Evolutionary conservation across 2,113 vertebrate genomes (phyloP).

Genomic region (Poeciliopsis prolifica): DNA sequence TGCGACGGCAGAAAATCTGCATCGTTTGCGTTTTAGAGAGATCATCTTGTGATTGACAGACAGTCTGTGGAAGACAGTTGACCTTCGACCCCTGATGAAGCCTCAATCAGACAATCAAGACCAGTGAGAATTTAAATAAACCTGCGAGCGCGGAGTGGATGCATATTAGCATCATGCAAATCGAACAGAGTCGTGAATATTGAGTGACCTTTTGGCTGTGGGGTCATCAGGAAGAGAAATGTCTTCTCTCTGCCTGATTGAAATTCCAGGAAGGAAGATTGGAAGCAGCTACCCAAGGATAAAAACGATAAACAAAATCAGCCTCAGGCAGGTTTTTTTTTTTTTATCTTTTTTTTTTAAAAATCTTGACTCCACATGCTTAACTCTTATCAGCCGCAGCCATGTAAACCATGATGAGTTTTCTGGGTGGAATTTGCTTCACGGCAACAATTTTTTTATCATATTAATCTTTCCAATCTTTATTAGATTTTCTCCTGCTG

Average conservation of each 20-base stretch:
- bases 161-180: conserved; percentile 24
- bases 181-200: conserved; percentile 28
- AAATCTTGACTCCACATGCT: conserved; percentile 23
- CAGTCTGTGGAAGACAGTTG: conserved; percentile 40
- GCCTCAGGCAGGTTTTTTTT: conserved; percentile 24
- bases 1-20: conserved; percentile 48
- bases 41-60: conserved; percentile 57
- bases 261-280: conserved; percentile 49
- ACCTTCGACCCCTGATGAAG: conserved; percentile 55
- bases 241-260: conserved; percentile 46
- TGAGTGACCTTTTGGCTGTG: conserved; percentile 43
- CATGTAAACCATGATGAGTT: conserved; percentile 46
- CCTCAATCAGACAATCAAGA: conserved; percentile 53
- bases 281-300: conserved; percentile 49
- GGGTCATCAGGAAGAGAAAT: conserved; percentile 15
- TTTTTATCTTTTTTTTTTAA: neutral
- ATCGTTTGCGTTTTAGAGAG: conserved; percentile 39
- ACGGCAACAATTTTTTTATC: conserved; percentile 2
- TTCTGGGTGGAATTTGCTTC: conserved; percentile 35
- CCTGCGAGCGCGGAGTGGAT: conserved; percentile 35
- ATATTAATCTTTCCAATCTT: neutral
- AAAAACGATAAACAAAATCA: conserved; percentile 23
- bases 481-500: conserved; percentile 26
- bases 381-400: conserved; percentile 17
- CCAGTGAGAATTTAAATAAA: conserved; percentile 35